Evolutionary conservation across 2,888 invertebrate genomes (phyloP), one percentile per base, ranked within the genome.

Genomic region (Torymus texanus): DNA sequence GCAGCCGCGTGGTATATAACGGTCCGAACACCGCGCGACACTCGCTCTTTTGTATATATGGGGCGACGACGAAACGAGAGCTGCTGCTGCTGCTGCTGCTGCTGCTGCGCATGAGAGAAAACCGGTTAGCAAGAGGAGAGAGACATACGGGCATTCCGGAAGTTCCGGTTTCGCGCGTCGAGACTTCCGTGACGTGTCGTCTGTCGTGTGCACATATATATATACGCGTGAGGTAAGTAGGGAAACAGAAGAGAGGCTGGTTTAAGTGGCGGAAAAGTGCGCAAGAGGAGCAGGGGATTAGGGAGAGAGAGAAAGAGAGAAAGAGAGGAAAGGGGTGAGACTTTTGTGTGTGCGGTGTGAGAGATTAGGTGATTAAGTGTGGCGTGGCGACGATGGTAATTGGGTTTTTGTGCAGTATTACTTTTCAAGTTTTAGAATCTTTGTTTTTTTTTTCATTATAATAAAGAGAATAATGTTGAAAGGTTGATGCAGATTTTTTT

Each of bases 1-100:
- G 29, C n/a, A 2, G 21, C 21, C 21, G 21, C 21, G 21, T 21
- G 21, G n/a, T n/a, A 41, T 41, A 88, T 89, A 89, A 89, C 88
- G 88, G 88, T 88, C 85, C 21, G 13, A 1, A 3, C 86, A 84
- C 80, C 83, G 86, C 82, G 86, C 85, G 85, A 85, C 85, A 84
- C 41, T 55, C 21, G 16, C 50, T 18, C 50, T 16, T 21, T 51
- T 21, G 70, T 51, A 41, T 41, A 41, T 41, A 41, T 14, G 18
- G 11, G 51, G 16, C 56, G 53, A n/a, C 61, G 61, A 24, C 50
- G 75, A 76, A 68, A 71, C 65, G 73, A 62, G 63, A 63, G 63
- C 41, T 41, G 41, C 41, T 41, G 41, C 8, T 21, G 21, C 21
- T n/a, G n/a, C n/a, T n/a, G 63, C 41, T 41, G 41, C 41, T 41